Conservation (phyloP, 1,140 invertebrate genomes). For the Drosophila sulfurigaster region DNA sequence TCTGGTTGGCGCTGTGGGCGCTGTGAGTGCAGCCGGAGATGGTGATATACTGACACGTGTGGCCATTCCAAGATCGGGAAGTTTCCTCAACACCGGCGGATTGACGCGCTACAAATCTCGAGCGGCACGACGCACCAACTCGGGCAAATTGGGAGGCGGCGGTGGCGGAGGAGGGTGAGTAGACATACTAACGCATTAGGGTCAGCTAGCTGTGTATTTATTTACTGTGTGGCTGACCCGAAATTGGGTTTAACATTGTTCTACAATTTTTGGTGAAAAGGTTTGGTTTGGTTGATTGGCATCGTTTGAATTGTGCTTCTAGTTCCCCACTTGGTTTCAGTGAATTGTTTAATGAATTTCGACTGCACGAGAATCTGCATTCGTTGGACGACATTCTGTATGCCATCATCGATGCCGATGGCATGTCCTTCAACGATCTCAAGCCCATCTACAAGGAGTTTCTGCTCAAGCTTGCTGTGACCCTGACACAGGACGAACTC, state of each 20-base stretch:
- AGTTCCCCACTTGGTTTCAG: constrained; percentile 93
- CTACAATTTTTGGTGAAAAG: constrained; percentile 66
- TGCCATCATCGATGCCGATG: constrained; percentile 94
- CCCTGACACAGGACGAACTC: constrained; percentile 94
- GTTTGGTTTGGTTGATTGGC: constrained; percentile 79
- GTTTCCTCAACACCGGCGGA: constrained; percentile 92
- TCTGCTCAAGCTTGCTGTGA: constrained; percentile 93
- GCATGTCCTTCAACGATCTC: constrained; percentile 96
- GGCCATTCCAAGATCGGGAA: constrained; percentile 92
- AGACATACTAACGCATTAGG: constrained; percentile 44
- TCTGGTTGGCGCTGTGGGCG: constrained; percentile 49
- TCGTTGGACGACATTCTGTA: constrained; percentile 95
- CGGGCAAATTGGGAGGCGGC: constrained; percentile 63
- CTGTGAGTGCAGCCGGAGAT: constrained; percentile 78
- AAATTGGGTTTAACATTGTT: constrained; percentile 54
- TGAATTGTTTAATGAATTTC: constrained; percentile 93
- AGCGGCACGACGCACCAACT: constrained; percentile 74
- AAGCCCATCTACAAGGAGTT: constrained; percentile 96
- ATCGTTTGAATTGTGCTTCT: constrained; percentile 83
- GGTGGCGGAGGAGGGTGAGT: constrained; percentile 79
- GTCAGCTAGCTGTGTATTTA: not conserved
- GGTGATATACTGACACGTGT: constrained; percentile 94
- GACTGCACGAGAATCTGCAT: constrained; percentile 93
- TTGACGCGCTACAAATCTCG: constrained; percentile 89
- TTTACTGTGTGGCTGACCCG: constrained; percentile 28